These are phyloP conservation scores for Drosophila sulfurigaster DNA, from an alignment of 1,140 invertebrate genomes.

Conservation along the genomic window DNA sequence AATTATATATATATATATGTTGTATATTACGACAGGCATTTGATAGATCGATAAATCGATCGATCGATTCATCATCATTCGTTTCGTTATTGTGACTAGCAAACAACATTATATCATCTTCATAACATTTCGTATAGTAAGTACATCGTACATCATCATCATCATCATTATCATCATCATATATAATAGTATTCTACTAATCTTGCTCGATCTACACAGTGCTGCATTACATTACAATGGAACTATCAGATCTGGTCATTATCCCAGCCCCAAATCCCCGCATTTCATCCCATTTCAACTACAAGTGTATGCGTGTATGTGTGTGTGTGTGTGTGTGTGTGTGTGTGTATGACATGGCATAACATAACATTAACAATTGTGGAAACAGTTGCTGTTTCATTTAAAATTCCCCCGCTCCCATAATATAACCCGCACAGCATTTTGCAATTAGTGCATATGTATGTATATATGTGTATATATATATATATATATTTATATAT, in stretches of 20 bases:
- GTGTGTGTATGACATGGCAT: constrained; percentile 40
- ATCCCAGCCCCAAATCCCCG: not conserved
- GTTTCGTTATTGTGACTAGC: constrained; percentile 36
- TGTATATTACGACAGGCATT: constrained; percentile 30
- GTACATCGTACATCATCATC: not conserved
- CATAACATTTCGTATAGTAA: constrained; percentile 31
- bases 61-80: constrained; percentile 9
- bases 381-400: constrained; percentile 46
- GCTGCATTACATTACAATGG: constrained; percentile 11
- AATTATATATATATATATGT: constrained; percentile 21
- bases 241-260: constrained; percentile 14
- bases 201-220: constrained; percentile 18
- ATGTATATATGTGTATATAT: constrained; percentile 34
- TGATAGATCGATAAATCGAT: constrained; percentile 2
- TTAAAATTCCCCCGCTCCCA: constrained; percentile 24
- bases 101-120: constrained; percentile 47
- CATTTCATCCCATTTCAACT: not conserved
- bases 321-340: constrained; percentile 25
- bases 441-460: constrained; percentile 44
- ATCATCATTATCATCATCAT: not conserved
- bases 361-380: constrained; percentile 68
- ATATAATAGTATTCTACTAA: not conserved
- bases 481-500: constrained; percentile 28
- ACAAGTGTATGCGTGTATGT: constrained; percentile 13
- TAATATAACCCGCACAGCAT: constrained; percentile 57